These are phyloP conservation scores for Drosophila basisetae DNA, from an alignment of 2,888 invertebrate species.

Conservation along the genomic window DNA sequence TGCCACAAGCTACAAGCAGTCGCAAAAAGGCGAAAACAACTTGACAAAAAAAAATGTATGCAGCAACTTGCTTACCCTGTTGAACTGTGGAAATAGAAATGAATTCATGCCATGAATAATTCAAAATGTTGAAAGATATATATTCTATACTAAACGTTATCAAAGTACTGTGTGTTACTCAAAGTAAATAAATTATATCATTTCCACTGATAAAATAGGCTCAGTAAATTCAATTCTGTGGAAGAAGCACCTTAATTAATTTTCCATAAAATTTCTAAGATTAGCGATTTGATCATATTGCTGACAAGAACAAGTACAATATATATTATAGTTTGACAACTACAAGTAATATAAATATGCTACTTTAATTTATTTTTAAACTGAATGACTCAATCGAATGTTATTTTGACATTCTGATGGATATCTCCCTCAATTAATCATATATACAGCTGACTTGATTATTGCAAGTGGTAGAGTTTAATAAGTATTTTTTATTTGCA, in stretches of 20 bases:
- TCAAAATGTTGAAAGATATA: not conserved
- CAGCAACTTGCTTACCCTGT: conserved; percentile 32
- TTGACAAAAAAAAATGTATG: not conserved
- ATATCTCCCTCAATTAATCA: not conserved
- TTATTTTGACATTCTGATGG: not conserved
- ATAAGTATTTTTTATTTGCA: not conserved
- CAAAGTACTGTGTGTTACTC: not conserved
- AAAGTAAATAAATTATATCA: not conserved
- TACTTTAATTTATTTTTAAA: not conserved
- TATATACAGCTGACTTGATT: not conserved
- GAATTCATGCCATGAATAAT: not conserved
- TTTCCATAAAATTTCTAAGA: not conserved
- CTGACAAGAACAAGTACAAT: not conserved
- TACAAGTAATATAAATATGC: not conserved
- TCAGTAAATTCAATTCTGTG: not conserved
- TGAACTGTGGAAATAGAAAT: conserved; percentile 7
- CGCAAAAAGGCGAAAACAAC: conserved; percentile 12
- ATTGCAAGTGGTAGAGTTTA: not conserved
- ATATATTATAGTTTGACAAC: not conserved
- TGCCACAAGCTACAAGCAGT: conserved; percentile 30
- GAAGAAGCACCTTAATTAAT: not conserved
- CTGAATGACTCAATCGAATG: conserved; percentile 1
- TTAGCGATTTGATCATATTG: not conserved
- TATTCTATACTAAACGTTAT: not conserved
- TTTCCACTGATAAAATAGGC: not conserved